phyloP scores from a whole-genome alignment of 37 sponge, comb jelly and placozoan genomes.

The Halichondria panicea region DNA sequence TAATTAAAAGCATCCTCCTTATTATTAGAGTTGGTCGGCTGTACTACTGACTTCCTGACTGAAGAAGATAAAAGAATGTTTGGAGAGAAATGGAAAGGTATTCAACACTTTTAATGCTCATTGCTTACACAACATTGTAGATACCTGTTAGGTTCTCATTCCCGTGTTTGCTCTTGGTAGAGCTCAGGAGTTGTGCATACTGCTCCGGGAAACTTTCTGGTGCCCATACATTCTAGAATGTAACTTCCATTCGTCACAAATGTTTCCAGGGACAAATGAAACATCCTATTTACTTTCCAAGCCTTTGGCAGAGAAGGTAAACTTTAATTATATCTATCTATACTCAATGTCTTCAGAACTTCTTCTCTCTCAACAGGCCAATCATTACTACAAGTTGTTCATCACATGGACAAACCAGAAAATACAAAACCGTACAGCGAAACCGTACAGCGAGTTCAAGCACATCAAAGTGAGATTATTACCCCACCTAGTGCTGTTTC shows the following conservation, averaged over 20 bases:
- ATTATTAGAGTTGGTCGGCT: slow-evolving; percentile 3
- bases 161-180: slow-evolving; percentile 98
- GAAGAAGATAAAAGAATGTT: slow-evolving; percentile 88
- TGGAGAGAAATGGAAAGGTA: slow-evolving; percentile 95
- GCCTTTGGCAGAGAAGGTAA: slow-evolving; percentile 90
- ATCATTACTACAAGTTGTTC: slow-evolving; percentile 97
- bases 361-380: slow-evolving; percentile 67
- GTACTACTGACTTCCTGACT: no score
- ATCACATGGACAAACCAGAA: slow-evolving; percentile 99
- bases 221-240: neutral
- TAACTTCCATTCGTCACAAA: slow-evolving; percentile 4
- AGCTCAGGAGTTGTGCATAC: slow-evolving; percentile 98
- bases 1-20: slow-evolving; percentile 61
- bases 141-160: slow-evolving; percentile 87
- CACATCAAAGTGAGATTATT: slow-evolving; percentile 81
- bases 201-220: slow-evolving; percentile 95
- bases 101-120: neutral
- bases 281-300: slow-evolving; percentile 91
- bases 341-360: neutral
- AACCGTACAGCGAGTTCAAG: slow-evolving; percentile 97
- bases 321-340: no score
- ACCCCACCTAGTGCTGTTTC: no score
- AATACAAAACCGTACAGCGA: slow-evolving; percentile 81
- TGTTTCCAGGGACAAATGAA: slow-evolving; percentile 79
- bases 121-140: neutral